These are phyloP conservation scores for Lagodon rhomboides DNA, from an alignment of 2,797 vertebrate species.

Conservation along the genomic window DNA sequence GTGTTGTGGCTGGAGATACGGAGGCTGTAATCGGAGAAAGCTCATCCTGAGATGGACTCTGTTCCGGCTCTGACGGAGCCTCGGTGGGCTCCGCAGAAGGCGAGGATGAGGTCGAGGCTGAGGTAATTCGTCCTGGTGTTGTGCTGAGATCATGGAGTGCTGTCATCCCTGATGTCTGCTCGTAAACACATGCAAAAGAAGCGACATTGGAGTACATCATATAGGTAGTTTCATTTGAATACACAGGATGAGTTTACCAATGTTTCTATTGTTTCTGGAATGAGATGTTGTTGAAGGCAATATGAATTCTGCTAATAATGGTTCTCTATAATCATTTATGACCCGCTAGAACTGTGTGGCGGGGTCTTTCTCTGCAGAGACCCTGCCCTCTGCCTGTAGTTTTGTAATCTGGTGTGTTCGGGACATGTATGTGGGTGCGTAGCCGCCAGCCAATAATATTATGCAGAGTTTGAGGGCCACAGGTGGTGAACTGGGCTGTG, in stretches of 20 bases:
- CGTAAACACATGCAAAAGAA: constrained; percentile 1
- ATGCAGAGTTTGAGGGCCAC: too few species aligned
- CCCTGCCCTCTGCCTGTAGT: too few species aligned
- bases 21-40: constrained; percentile 48
- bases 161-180: constrained; percentile 57
- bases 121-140: constrained; percentile 60
- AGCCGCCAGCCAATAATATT: too few species aligned
- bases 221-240: neutral
- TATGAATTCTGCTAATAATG: too few species aligned
- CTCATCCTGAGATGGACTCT: constrained; percentile 62
- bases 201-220: neutral
- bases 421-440: too few species aligned
- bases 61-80: constrained; percentile 48
- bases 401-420: too few species aligned
- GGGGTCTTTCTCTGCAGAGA: too few species aligned
- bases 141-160: constrained; percentile 54
- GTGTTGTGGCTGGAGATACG: constrained; percentile 49
- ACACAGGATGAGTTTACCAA: neutral
- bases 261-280: neutral
- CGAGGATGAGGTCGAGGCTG: constrained; percentile 57
- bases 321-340: too few species aligned
- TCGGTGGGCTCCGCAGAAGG: constrained; percentile 50
- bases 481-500: too few species aligned
- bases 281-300: too few species aligned
- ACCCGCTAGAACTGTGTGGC: too few species aligned